These are phyloP conservation scores for Bombus confusus DNA, from an alignment of 1,140 invertebrate species.

Conservation along the genomic window DNA sequence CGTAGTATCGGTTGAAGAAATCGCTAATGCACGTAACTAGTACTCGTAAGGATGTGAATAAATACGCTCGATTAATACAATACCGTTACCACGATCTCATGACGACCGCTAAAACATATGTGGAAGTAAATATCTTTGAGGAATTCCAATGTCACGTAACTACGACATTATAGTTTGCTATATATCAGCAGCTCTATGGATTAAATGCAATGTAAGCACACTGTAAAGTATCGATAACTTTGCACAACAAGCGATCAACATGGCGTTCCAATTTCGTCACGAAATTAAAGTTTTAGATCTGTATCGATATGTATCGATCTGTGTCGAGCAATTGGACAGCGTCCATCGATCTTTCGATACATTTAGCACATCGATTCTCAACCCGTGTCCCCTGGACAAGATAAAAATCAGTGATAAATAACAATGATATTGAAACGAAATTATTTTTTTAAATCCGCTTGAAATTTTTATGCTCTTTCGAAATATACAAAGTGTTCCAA, in stretches of 20 bases:
- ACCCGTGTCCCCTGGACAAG: background rate
- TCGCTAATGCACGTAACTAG: background rate
- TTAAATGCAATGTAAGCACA: conserved; percentile 7
- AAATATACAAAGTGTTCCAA: background rate
- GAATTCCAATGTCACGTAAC: conserved; percentile 16
- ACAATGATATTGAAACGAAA: background rate
- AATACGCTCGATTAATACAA: background rate
- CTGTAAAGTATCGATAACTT: conserved; percentile 39
- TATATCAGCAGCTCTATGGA: background rate
- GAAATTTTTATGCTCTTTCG: background rate
- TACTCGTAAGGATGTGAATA: background rate
- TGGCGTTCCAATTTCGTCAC: conserved; percentile 45
- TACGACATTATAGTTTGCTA: background rate
- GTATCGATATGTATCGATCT: conserved; percentile 40
- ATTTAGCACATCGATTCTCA: conserved; percentile 27
- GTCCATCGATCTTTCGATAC: conserved; percentile 47
- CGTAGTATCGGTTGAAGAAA: too few species aligned
- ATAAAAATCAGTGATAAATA: background rate
- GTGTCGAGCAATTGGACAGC: conserved; percentile 43
- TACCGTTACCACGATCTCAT: background rate
- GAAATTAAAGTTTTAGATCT: conserved; percentile 33
- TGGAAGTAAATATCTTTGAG: background rate
- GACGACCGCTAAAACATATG: background rate
- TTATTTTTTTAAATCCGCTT: background rate
- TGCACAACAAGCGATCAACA: conserved; percentile 35